A percentile compares a stretch with the other conserved stretches of the same genome.
Conservation (phyloP, 2,888 invertebrate species). For the Cephus rjabovi region DNA sequence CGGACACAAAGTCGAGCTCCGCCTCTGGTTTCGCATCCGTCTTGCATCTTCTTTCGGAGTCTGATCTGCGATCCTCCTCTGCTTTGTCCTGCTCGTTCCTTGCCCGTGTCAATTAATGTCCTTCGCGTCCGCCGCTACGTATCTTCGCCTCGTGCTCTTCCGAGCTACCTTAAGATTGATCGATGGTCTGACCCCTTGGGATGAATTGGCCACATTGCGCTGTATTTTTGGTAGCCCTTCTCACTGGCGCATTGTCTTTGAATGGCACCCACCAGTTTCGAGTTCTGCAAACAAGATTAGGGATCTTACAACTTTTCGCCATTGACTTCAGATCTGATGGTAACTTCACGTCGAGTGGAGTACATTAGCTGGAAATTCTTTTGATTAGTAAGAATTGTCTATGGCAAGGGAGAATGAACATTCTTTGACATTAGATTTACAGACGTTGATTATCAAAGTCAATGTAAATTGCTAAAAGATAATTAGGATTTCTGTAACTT, state of each 20-base stretch:
- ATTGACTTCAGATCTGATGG: no score
- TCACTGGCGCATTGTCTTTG: neutral
- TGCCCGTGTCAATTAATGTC: constrained; percentile 65
- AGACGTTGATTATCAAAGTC: no score
- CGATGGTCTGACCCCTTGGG: constrained; percentile 45
- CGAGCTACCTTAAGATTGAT: constrained; percentile 51
- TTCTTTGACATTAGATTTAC: no score
- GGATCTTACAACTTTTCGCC: no score
- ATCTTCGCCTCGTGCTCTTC: constrained; percentile 24
- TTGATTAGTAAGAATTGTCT: no score
- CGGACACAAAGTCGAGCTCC: constrained; percentile 57
- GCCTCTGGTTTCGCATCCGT: constrained; percentile 52
- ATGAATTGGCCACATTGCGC: constrained; percentile 22
- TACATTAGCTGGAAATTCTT: no score
- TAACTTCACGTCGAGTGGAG: no score
- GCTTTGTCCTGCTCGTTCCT: constrained; percentile 36
- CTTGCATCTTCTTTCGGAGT: constrained; percentile 31
- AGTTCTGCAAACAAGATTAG: no score
- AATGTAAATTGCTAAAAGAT: no score
- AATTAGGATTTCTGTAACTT: no score
- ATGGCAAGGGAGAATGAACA: no score
- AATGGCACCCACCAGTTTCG: neutral
- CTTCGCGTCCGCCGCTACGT: constrained; percentile 40
- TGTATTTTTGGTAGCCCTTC: constrained; percentile 44
- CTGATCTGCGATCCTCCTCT: constrained; percentile 28